Conservation (phyloP, 2,888 invertebrate genomes). For the Philaethria dido region DNA sequence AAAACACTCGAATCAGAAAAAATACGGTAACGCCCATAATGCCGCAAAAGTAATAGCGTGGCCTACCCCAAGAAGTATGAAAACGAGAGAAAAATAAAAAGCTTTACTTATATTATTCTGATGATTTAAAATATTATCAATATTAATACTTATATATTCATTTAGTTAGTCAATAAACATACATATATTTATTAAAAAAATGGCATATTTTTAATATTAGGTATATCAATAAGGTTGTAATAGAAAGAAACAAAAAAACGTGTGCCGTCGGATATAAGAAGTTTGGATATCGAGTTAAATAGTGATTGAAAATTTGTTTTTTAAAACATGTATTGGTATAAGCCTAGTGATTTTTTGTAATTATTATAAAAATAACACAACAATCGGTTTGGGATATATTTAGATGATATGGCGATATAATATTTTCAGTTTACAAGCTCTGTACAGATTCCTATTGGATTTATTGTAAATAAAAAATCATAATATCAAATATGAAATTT, state of each 20-base stretch:
- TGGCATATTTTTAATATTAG: neutral
- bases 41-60: neutral
- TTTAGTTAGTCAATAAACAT: neutral
- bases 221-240: neutral
- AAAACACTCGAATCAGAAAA: conserved; percentile 2
- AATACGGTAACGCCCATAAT: neutral
- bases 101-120: neutral
- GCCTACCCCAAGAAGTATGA: neutral
- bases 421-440: neutral
- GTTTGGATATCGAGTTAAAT: neutral
- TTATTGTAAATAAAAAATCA: neutral
- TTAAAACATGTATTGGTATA: neutral
- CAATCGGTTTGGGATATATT: neutral
- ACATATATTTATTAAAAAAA: neutral
- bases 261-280: conserved; percentile 3
- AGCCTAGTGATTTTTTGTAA: neutral
- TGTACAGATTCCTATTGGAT: conserved; percentile 8
- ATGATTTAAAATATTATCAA: too few species aligned
- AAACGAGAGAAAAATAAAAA: neutral
- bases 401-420: neutral
- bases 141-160: neutral
- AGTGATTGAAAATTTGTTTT: neutral
- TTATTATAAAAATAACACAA: neutral
- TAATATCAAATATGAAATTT: neutral
- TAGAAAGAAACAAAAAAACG: neutral